Evolutionary conservation across 2,113 vertebrate genomes (phyloP), one percentile per base, ranked within the genome.

Genomic region (Sitta europaea): DNA sequence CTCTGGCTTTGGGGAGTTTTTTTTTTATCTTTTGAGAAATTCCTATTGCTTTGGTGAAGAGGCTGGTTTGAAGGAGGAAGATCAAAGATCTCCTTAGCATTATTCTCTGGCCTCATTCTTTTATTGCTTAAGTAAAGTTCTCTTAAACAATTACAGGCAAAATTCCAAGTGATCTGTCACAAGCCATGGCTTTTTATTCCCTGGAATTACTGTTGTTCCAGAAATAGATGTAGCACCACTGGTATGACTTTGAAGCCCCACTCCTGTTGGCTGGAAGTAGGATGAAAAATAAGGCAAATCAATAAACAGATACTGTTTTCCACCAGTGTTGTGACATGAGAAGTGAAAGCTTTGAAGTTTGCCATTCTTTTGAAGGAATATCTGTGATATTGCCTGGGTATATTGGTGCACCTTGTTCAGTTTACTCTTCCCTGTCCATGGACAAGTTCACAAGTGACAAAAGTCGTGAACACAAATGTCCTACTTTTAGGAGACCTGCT

Each of bases 261-360:
- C 25, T 66, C 38, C 75, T 0, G 0, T 88, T 83, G 72, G 51
- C 45, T 93, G 63, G 65, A 94, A 90, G 51, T 14, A 23, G 57
- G 36, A 67, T 93, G 57, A 97, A 93, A 93, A 88, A 80, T 87
- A 90, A 71, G 43, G 68, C 17, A 11, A 94, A 93, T 94, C 90
- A 86, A 89, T 95, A 94, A 94, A 90, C 31, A 91, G 90, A 83
- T 77, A 74, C 16, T 93, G 55, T 92, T 95, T 93, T 90, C 88
- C 62, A 88, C 23, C 55, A 59, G 51, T 38, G 23, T 35, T 77
- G 22, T 88, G 78, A 88, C 82, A 92, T 59, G 13, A 91, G 38
- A 88, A 86, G 43, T 23, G 47, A 90, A 92, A 67, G 72, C 94
- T 96, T 96, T 95, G 92, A 95, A 95, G 82, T 88, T 43, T 47